Base-by-base conservation (phyloP, 2,797 vertebrate species). In the Thamnophis elegans region DNA sequence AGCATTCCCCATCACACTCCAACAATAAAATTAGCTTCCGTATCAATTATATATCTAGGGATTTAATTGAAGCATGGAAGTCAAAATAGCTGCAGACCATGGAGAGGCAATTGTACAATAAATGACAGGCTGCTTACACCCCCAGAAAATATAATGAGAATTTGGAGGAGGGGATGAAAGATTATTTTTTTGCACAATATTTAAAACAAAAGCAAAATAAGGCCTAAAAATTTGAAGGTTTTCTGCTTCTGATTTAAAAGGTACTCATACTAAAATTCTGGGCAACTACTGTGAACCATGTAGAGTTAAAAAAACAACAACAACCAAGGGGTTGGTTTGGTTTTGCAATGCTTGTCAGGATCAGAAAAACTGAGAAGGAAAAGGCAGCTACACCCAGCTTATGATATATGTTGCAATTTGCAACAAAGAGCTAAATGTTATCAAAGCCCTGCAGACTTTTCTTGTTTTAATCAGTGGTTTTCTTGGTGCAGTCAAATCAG, bases 391-490 rank as follows among this genome's bases (percentile, higher is more conserved):
- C 20, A 32, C 56, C 87, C 58, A 56, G 54, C 4, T 54, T 58
- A 65, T 93, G 90, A 93, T 68, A 32, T 89, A 53, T 89, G 53
- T 58, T 93, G 4, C 68, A n/a, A 14, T 89, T 89, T 16, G 78
- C 73, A 91, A 54, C 91, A 93, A 90, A 28, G 56, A 12, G 89
- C 78, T 93, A 91, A 91, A n/a, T 4, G 1, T 82, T 95, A 73
- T 60, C 32, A 92, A 94, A 82, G n/a, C 0, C 85, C 91, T 59
- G 2, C 55, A 92, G 13, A 51, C 0, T 85, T 14, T 32, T 20
- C 92, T 54, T 94, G 0, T 36, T 93, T 55, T 85, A 92, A 65
- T 90, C 86, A 0, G 73, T 42, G 8, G 7, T 78, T 22, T 88
- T 73, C n/a, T 60, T 85, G 12, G 0, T 89, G 28, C n/a, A 88